Conservation (phyloP, 2,797 vertebrate species). For the Neoniphon sammara region DNA sequence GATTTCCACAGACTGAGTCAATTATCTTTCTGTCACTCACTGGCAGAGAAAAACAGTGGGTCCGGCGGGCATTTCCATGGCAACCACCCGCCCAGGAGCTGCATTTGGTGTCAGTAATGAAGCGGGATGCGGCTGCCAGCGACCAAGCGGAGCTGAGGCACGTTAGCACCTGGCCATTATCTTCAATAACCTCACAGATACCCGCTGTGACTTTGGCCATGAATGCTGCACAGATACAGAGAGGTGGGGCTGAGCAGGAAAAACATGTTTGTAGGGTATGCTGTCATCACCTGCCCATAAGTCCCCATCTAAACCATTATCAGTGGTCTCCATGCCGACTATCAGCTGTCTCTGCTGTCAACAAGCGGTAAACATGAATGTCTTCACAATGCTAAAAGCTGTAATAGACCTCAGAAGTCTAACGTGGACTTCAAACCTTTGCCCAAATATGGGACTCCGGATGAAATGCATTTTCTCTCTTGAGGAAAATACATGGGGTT, state of each 20-base stretch:
- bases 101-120: conserved; percentile 3
- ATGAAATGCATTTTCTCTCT: no score
- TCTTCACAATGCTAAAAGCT: neutral
- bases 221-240: neutral
- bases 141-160: neutral
- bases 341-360: neutral
- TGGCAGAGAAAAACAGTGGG: conserved; percentile 50
- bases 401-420: neutral
- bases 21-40: conserved; percentile 53
- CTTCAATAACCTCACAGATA: conserved; percentile 8
- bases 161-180: conserved; percentile 36
- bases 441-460: no score
- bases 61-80: conserved; percentile 73
- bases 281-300: neutral
- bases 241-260: conserved; percentile 22
- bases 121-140: neutral
- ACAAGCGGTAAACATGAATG: no score
- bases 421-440: no score
- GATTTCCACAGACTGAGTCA: conserved; percentile 40
- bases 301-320: conserved; percentile 38
- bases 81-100: conserved; percentile 62
- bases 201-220: neutral
- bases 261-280: neutral
- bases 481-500: no score
- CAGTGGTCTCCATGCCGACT: conserved; percentile 1